A percentile compares a stretch with the other conserved stretches of the same genome.
These are phyloP conservation scores for Takifugu ocellatus DNA, from an alignment of 2,797 vertebrate species.

Conservation along the genomic window DNA sequence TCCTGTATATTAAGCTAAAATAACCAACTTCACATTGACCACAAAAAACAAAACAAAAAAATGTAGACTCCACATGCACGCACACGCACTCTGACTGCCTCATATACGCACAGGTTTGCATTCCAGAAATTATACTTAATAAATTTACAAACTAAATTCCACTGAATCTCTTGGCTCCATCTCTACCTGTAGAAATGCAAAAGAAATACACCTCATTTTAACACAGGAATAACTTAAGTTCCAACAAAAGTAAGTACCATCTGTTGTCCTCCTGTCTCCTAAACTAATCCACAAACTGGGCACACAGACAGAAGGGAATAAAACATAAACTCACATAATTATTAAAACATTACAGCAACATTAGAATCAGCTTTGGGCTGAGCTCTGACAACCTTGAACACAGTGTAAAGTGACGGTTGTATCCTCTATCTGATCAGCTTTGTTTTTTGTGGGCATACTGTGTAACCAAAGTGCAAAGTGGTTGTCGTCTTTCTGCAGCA, in stretches of 20 bases:
- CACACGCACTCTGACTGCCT: conserved; percentile 14
- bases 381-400: conserved; percentile 34
- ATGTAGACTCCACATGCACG: neutral
- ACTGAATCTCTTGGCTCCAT: conserved; percentile 61
- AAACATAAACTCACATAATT: conserved; percentile 40
- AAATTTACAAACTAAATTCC: conserved; percentile 55
- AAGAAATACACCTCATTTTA: conserved; percentile 43
- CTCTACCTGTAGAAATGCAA: conserved; percentile 58
- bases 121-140: conserved; percentile 40
- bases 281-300: conserved; percentile 39
- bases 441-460: conserved; percentile 16
- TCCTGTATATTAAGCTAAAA: too few species aligned
- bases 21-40: conserved; percentile 5
- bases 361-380: conserved; percentile 38
- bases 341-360: conserved; percentile 38
- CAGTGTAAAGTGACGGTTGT: conserved; percentile 25
- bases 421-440: conserved; percentile 2
- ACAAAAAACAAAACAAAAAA: conserved; percentile 16
- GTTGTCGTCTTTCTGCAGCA: conserved; percentile 36
- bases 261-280: conserved; percentile 18
- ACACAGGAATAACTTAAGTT: too few species aligned
- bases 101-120: conserved; percentile 47
- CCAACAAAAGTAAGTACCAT: conserved; percentile 9
- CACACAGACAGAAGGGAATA: conserved; percentile 31
- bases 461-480: conserved; percentile 57